phyloP scores from a whole-genome alignment of 2,113 vertebrate species.

The Pitta sordida region DNA sequence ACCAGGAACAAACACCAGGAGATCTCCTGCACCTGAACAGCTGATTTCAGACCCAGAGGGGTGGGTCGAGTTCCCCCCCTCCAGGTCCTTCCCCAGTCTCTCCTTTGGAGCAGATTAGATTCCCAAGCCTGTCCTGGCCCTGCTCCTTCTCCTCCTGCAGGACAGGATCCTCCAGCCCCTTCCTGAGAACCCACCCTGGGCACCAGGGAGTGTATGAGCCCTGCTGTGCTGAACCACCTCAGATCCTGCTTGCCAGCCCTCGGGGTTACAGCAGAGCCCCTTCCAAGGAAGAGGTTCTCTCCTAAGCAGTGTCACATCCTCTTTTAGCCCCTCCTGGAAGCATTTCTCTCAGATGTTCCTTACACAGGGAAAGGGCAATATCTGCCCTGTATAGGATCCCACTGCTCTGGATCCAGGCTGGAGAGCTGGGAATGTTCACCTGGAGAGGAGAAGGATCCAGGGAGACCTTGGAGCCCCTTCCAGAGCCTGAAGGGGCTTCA shows the following conservation, averaged over 20 bases:
- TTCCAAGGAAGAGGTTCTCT: not conserved
- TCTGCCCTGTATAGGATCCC: not conserved
- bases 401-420: not conserved
- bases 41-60: not conserved
- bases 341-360: not conserved
- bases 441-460: not conserved
- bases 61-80: not conserved
- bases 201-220: not conserved
- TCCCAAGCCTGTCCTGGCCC: not conserved
- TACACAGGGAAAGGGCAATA: not conserved
- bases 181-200: not conserved
- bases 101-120: not conserved
- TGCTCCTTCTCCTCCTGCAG: not conserved
- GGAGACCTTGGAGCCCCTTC: not conserved
- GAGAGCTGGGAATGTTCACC: not conserved
- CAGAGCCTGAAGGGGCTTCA: not conserved
- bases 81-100: not conserved
- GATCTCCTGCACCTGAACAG: not conserved
- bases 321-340: not conserved
- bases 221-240: not conserved
- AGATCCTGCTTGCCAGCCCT: not conserved
- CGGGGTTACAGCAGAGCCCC: not conserved
- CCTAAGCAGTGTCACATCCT: not conserved
- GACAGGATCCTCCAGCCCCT: not conserved
- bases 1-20: not conserved